These are phyloP conservation scores for Chloroceryle aenea DNA, from an alignment of 2,113 vertebrate genomes.

Conservation along the genomic window DNA sequence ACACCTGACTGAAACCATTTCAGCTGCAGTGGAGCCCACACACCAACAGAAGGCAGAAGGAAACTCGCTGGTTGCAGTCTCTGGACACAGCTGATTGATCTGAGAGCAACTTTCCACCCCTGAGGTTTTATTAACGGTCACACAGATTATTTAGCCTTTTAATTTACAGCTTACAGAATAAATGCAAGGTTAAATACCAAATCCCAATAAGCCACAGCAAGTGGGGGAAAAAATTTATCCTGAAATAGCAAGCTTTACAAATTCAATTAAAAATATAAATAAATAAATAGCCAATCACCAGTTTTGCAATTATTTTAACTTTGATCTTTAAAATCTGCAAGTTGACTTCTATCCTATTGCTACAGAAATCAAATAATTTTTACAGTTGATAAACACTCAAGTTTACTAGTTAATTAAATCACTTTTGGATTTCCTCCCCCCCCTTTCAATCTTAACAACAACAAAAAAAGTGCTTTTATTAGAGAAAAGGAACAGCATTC, in stretches of 20 bases:
- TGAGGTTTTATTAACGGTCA: neutral
- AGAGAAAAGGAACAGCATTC: constrained; percentile 13
- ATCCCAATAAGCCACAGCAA: neutral
- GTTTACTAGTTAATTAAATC: constrained; percentile 53
- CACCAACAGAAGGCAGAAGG: neutral
- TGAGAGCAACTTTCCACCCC: neutral
- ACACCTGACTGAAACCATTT: neutral
- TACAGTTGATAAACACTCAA: constrained; percentile 20
- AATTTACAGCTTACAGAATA: neutral
- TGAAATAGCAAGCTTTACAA: constrained; percentile 19
- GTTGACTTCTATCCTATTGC: constrained; percentile 10
- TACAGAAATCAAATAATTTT: neutral
- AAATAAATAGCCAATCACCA: constrained; percentile 26
- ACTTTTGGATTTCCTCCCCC: neutral
- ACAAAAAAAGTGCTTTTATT: constrained; percentile 4
- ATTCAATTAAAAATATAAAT: constrained; percentile 34
- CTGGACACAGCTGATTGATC: neutral
- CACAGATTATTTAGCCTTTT: neutral
- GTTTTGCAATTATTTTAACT: constrained; percentile 34
- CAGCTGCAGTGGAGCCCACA: neutral
- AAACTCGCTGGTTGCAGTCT: neutral
- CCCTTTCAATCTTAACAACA: constrained; percentile 52
- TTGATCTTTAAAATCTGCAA: constrained; percentile 46
- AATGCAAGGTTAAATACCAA: constrained; percentile 14
- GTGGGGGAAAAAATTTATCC: neutral